Evolutionary conservation across 2,888 invertebrate species (phyloP).

Genomic region (Cephus pygmeus): DNA sequence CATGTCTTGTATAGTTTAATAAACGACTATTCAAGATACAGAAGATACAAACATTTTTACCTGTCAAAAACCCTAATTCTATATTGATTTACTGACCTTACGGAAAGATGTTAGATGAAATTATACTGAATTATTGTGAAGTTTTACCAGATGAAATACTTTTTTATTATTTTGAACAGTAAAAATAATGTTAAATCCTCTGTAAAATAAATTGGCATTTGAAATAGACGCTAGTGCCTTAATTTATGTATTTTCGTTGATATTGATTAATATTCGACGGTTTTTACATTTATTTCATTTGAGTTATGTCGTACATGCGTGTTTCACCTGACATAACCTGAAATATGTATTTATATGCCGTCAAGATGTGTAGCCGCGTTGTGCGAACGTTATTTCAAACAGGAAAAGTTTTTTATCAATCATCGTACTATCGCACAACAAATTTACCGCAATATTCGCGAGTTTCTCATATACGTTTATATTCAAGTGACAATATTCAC

Average conservation of each 20-base stretch:
- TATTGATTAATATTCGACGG: no score
- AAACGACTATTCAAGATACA: conserved; percentile 40
- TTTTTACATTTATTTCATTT: no score
- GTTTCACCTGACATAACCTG: conserved; percentile 25
- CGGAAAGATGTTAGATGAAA: no score
- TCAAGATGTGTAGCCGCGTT: conserved; percentile 34
- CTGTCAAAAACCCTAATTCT: no score
- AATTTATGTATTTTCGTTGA: no score
- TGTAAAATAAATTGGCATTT: no score
- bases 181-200: no score
- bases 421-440: conserved; percentile 17
- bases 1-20: conserved; percentile 46
- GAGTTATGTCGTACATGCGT: not conserved
- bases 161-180: no score
- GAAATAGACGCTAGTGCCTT: no score
- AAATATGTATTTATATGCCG: not conserved
- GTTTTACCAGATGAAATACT: no score
- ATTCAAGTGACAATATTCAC: conserved; percentile 23
- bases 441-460: conserved; percentile 35
- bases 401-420: conserved; percentile 28
- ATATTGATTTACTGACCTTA: no score
- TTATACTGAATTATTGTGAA: no score
- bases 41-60: not conserved
- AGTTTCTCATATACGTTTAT: conserved; percentile 26
- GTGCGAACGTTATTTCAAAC: conserved; percentile 33